Evolutionary conservation across 2,797 vertebrate species (phyloP), one percentile per base, ranked within the genome.

Genomic region (Antennarius maculatus): DNA sequence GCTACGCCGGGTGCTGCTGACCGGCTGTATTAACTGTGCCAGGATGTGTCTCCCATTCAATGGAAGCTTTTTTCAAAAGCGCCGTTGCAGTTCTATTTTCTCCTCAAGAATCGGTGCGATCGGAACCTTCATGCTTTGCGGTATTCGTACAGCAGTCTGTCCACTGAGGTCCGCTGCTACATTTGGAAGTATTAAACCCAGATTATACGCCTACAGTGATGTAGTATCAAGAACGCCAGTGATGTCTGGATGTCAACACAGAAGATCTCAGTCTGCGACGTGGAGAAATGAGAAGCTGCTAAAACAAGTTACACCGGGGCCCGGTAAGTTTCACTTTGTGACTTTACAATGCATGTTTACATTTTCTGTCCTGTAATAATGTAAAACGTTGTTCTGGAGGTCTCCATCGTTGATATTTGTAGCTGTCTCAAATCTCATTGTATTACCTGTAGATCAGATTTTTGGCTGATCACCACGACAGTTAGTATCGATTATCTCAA

Each of bases 271-370:
- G 41, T 37, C 31, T 59, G 27, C 57, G 34, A 31, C 7, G 0
- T 8, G 6, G 29, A 70, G 59, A 4, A 80, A 67, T 42, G 68
- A 43, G 23, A 66, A 55, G 11, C 64, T 86, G 59, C 72, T 86
- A n/a, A 79, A 37, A 34, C 66, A 56, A 72, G 37, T 27, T 18
- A 31, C 77, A 56, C 2, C 77, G 2, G 81, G 68, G 69, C 71
- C 78, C 4, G 86, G 91, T 91, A 64, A 82, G 67, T 15, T 15
- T 15, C 3, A 42, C 12, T 13, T 3, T 3, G 12, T 42, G 12
- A 2, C 12, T 42, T 4, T 3, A 14, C 41, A 42, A 42, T 39
- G 10, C 7, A 34, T 34, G 31, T 34, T 39, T 39, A 39, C 37
- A 39, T 39, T 1, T 4, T 42, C 13, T 42, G 41, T 42, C 41